Conservation (phyloP, 2,113 vertebrate species). For the Sorex araneus region DNA sequence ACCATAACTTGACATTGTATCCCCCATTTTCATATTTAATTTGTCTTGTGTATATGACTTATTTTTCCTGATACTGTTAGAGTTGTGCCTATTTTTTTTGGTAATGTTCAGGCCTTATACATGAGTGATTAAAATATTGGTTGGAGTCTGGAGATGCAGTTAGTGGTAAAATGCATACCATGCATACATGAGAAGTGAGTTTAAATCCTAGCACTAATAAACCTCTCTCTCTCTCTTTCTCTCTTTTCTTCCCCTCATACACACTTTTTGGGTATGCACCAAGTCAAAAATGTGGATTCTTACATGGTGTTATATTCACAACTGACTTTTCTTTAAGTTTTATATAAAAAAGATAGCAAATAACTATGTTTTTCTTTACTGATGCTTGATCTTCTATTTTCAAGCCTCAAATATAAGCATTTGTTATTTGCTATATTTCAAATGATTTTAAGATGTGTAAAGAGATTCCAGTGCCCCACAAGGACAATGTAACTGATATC, state of each 20-base stretch:
- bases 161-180: no score
- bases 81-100: slow-evolving; percentile 26
- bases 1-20: not conserved
- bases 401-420: slow-evolving; percentile 51
- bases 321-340: slow-evolving; percentile 25
- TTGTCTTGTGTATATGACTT: not conserved
- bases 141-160: not conserved
- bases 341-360: slow-evolving; percentile 51
- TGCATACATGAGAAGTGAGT: no score
- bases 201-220: no score
- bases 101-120: not conserved
- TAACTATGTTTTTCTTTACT: slow-evolving; percentile 32
- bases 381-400: slow-evolving; percentile 38
- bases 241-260: no score
- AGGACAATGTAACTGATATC: slow-evolving; percentile 27
- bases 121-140: slow-evolving; percentile 29
- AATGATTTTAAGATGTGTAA: slow-evolving; percentile 62
- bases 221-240: no score
- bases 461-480: slow-evolving; percentile 14
- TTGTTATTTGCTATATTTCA: slow-evolving; percentile 62
- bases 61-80: slow-evolving; percentile 20
- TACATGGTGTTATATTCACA: slow-evolving; percentile 41
- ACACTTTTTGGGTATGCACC: not conserved
- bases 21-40: slow-evolving; percentile 29
- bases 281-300: slow-evolving; percentile 20